Evolutionary conservation across 2,888 invertebrate species (phyloP).

Genomic region (Nomada lathburiana): DNA sequence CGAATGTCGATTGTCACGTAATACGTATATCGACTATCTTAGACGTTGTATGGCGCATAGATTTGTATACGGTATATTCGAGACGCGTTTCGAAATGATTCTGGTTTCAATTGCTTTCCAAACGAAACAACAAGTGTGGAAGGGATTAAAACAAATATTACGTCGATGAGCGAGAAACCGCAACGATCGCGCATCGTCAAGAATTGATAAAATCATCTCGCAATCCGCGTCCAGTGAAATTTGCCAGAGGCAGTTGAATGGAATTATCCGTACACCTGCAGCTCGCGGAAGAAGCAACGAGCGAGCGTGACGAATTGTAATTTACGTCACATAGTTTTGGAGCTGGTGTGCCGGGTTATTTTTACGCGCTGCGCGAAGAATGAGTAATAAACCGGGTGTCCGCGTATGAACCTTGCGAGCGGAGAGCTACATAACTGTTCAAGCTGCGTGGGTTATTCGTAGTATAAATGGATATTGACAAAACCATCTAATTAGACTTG

Average conservation of each 20-base stretch:
- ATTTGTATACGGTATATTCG: no score
- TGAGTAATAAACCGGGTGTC: constrained; percentile 26
- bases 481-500: constrained; percentile 66
- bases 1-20: background rate
- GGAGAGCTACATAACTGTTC: constrained; percentile 15
- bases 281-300: background rate
- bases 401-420: constrained; percentile 13
- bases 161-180: no score
- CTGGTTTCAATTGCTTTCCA: no score
- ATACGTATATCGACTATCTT: no score
- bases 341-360: constrained; percentile 19
- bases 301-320: constrained; percentile 16
- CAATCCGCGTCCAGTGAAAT: no score
- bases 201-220: no score
- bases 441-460: constrained; percentile 46
- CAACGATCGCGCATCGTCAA: no score
- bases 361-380: constrained; percentile 8
- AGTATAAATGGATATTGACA: constrained; percentile 60
- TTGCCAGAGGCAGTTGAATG: no score
- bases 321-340: constrained; percentile 24
- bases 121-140: no score
- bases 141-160: no score
- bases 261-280: background rate
- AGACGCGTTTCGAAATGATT: no score
- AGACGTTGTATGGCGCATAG: no score